Base-by-base conservation (phyloP, 2,888 invertebrate species). In the Nemotelus pantherinus region DNA sequence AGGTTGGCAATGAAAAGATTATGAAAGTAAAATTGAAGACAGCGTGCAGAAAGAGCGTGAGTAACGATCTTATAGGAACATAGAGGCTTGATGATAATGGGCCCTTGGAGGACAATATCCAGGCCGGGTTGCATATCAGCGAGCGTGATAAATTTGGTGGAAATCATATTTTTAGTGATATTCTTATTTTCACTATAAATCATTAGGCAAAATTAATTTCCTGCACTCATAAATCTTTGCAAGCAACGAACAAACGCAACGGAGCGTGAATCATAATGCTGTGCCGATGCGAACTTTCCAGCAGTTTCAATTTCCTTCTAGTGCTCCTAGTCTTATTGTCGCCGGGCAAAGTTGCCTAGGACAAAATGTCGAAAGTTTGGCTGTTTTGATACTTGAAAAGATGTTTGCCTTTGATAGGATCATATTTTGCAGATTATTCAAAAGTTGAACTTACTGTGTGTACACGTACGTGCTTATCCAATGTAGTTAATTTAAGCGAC, bases 161-260 rank as follows among this genome's bases (percentile, higher is more conserved):
- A 60, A 60, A 74, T 74, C 63, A 60, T 63, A 60, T 74, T 74
- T 74, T 74, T 76, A 65, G 55, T 43, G 43, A 76, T 76, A 76
- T 50, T 74, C 57, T 47, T 39, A 74, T 75, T 77, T 74, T 77
- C 55, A 68, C 67, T 58, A 77, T 77, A 77, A 77, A 77, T 77
- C 77, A 77, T 68, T 77, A 58, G 57, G 47, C 77, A 57, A 77
- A 77, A 77, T 77, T 77, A 77, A 77, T 77, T 77, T 77, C 77
- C 77, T 77, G 77, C 77, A 68, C 68, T 77, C 77, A 77, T 77
- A 77, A 77, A 77, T 77, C 77, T 77, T 55, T 25, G 25, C 39
- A 39, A 43, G 65, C 41, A 63, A 48, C 44, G 64, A 77, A 76
- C 76, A 48, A 47, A 68, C 77, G 67, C 77, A 77, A 68, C 47